These are phyloP conservation scores for Distichodus sexfasciatus DNA, from an alignment of 2,797 vertebrate species.

Conservation along the genomic window DNA sequence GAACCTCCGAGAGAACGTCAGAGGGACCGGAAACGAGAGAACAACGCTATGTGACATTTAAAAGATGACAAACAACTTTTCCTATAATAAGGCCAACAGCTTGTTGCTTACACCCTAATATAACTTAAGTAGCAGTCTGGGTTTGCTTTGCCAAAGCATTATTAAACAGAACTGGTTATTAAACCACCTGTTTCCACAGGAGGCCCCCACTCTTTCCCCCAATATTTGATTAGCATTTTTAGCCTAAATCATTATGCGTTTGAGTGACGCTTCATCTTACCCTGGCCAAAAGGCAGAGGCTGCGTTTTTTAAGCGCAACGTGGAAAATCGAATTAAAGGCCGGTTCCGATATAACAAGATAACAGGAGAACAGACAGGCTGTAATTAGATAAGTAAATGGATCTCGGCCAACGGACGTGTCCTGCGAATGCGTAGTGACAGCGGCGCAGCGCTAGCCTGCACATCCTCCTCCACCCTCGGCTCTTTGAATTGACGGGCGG, in stretches of 20 bases:
- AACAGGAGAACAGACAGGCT: slow-evolving; percentile 8
- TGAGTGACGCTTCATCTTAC: background rate
- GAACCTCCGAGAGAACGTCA: slow-evolving; percentile 50
- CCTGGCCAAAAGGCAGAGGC: background rate
- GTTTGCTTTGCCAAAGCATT: slow-evolving; percentile 40
- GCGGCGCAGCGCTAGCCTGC: slow-evolving; percentile 8
- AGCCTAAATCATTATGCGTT: background rate
- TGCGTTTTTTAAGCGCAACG: slow-evolving; percentile 5
- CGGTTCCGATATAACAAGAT: slow-evolving; percentile 36
- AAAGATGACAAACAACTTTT: slow-evolving; percentile 62
- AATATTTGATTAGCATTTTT: background rate
- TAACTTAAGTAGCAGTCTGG: slow-evolving; percentile 42
- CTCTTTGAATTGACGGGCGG: slow-evolving; percentile 13
- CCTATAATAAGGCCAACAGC: slow-evolving; percentile 62
- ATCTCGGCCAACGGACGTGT: slow-evolving; percentile 28
- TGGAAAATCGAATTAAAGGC: slow-evolving; percentile 23
- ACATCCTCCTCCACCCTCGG: slow-evolving; percentile 10
- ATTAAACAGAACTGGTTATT: slow-evolving; percentile 64
- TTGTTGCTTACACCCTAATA: slow-evolving; percentile 30
- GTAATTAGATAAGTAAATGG: slow-evolving; percentile 44
- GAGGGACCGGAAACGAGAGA: slow-evolving; percentile 49
- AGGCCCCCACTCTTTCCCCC: too few relatives aligned
- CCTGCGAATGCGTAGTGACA: slow-evolving; percentile 28
- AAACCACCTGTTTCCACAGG: slow-evolving; percentile 62
- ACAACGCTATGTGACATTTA: slow-evolving; percentile 64